Base-by-base conservation (phyloP, 2,888 invertebrate species). In the Pseudolycoriella hygida region DNA sequence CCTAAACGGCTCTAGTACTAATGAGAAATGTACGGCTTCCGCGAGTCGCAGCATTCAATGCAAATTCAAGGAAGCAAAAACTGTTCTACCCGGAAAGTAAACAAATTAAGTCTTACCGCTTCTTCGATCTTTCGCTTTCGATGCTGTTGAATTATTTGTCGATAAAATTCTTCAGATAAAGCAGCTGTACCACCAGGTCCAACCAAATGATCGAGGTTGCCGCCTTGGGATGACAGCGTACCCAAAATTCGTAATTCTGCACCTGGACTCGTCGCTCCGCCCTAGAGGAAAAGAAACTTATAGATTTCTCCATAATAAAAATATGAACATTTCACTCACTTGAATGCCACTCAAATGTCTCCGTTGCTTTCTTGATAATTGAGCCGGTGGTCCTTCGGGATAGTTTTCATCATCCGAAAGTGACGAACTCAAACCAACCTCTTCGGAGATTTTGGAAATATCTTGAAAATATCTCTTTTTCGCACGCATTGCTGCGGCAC, bases 391-490 rank as follows among this genome's bases (percentile, higher is more conserved):
- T 1, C 79, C 80, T 57, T 79, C 80, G 38, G 80, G 78, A 59
- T 78, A 80, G 54, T 77, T 79, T 53, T 88, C 87, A 65, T 82
- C 82, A 51, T 86, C 86, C 20, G 82, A 81, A 40, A 69, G 66
- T 47, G 64, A 64, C 47, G 76, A 70, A 52, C 65, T 58, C 43
- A 80, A 74, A n/a, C 80, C 79, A 43, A 80, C 72, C 53, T 83
- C 79, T 53, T 77, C 73, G 54, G 76, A 56, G 20, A 87, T 73
- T 46, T 77, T 74, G 42, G 74, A 66, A 41, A 88, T 64, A 56
- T 84, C 80, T 58, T 80, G 76, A 48, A 58, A 60, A 45, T 60
- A 66, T 20, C 67, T 56, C 50, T 64, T 72, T 38, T 68, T 70
- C 0, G 73, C 71, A 51, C 75, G 61, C 25, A 70, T 69, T 37